Evolutionary conservation across 2,113 vertebrate genomes (phyloP).

Genomic region (Pluvianellus socialis): DNA sequence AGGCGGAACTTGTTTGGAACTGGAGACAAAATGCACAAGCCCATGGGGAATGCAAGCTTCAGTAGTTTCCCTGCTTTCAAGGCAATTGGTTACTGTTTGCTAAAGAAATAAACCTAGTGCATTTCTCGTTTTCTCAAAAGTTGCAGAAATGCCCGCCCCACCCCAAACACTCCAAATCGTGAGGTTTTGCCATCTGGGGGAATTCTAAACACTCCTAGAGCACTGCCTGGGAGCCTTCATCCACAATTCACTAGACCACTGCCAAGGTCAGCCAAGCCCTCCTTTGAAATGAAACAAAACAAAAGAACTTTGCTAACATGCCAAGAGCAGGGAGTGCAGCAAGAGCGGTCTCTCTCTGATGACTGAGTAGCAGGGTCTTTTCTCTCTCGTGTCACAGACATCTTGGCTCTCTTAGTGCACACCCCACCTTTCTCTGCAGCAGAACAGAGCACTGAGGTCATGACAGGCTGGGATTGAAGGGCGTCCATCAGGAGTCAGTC

Average conservation of each 20-base stretch:
- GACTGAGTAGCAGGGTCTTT: neutral
- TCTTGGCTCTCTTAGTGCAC: too few species aligned
- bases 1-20: neutral
- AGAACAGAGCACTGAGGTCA: neutral
- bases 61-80: neutral
- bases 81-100: neutral
- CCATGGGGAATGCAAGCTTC: neutral
- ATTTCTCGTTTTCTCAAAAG: neutral
- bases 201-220: neutral
- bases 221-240: neutral
- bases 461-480: neutral
- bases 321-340: neutral
- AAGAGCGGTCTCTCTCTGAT: neutral
- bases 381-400: fast-evolving
- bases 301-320: neutral
- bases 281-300: neutral
- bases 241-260: neutral
- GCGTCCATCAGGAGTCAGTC: neutral
- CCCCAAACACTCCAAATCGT: neutral
- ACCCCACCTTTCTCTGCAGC: neutral
- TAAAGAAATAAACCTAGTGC: neutral
- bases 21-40: neutral
- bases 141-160: neutral
- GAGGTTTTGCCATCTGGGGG: neutral
- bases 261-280: neutral